Conservation (phyloP, 2,888 invertebrate genomes). For the Callinectes sapidus region DNA sequence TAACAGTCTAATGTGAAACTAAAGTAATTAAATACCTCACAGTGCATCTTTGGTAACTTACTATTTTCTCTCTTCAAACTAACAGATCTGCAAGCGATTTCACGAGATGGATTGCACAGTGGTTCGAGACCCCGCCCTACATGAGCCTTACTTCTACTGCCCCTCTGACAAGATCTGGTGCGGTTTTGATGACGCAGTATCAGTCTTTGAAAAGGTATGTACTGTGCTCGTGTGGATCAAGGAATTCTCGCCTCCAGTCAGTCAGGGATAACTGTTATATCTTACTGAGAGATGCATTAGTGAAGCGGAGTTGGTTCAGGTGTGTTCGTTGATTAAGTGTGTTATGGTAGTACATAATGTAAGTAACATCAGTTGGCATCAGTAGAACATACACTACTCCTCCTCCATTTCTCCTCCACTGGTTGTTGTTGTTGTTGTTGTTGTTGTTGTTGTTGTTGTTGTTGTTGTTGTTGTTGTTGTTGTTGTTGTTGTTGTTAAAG, state of each 20-base stretch:
- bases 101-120: conserved; percentile 20
- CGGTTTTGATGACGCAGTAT: conserved; percentile 62
- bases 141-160: conserved; percentile 67
- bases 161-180: conserved; percentile 65
- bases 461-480: too few relatives aligned
- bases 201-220: conserved; percentile 59
- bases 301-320: too few relatives aligned
- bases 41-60: background rate
- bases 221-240: background rate
- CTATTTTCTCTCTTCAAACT: background rate
- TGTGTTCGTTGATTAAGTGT: too few relatives aligned
- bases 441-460: too few relatives aligned
- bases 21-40: background rate
- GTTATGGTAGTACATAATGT: too few relatives aligned
- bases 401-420: too few relatives aligned
- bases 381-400: too few relatives aligned
- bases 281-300: too few relatives aligned
- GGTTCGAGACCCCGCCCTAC: conserved; percentile 53
- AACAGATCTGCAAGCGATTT: conserved; percentile 56
- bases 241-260: background rate
- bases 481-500: too few relatives aligned
- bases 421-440: too few relatives aligned
- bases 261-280: background rate
- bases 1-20: too few relatives aligned
- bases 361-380: too few relatives aligned